A percentile compares a stretch with the other conserved stretches of the same genome.
Conservation (phyloP, 1,140 invertebrate genomes). For the Hirudo medicinalis region DNA sequence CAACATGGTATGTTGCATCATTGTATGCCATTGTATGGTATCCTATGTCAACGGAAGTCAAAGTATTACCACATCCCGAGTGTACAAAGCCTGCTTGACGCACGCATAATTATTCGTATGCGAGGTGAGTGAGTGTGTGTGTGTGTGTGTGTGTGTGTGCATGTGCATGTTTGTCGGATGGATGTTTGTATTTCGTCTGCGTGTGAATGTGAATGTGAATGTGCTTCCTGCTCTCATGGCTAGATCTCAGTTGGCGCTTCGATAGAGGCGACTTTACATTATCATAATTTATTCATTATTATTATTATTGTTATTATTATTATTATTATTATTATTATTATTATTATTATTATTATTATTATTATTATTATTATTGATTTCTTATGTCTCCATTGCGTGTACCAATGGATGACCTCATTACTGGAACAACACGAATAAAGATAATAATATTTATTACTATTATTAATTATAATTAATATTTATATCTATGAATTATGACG, state of each 20-base stretch:
- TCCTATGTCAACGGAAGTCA: background rate
- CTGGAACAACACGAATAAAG: no score
- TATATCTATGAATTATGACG: no score
- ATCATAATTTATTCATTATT: no score
- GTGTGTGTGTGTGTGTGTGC: background rate
- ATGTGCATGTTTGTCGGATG: background rate
- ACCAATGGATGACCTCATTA: no score
- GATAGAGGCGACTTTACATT: no score
- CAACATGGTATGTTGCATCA: background rate
- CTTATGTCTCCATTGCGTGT: no score
- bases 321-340: slow-evolving; percentile 1
- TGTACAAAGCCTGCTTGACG: background rate
- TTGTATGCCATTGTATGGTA: background rate
- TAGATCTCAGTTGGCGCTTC: background rate
- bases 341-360: slow-evolving; percentile 8
- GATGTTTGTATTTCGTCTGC: background rate
- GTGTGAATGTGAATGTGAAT: background rate
- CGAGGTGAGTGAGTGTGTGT: background rate
- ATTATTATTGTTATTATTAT: slow-evolving; percentile 4
- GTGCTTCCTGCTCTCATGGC: background rate
- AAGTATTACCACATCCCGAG: background rate
- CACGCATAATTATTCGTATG: background rate
- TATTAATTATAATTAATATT: no score
- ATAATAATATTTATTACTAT: no score
- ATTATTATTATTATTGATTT: background rate